Evolutionary conservation across 2,888 invertebrate species (phyloP).

Genomic region (Drosophila tanythrix): DNA sequence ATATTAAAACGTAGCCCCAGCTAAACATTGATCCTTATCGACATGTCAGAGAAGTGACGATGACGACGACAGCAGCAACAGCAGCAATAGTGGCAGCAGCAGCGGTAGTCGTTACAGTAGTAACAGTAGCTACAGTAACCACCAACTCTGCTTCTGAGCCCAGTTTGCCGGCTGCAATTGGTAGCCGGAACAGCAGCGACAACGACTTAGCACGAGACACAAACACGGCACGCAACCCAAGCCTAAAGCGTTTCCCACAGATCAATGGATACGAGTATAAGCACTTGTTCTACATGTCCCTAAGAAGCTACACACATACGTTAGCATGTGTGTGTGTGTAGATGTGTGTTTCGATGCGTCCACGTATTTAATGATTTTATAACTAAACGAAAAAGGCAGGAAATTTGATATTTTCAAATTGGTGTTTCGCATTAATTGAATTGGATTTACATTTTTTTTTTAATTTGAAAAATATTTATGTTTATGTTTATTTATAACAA

Average conservation of each 20-base stretch:
- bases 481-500: not conserved
- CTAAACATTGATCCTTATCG: constrained; percentile 83
- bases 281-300: constrained; percentile 1
- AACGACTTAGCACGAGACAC: constrained; percentile 71
- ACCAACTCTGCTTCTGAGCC: not conserved
- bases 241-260: constrained; percentile 18
- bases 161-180: constrained; percentile 53
- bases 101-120: not conserved
- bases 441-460: not conserved
- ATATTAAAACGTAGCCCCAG: constrained; percentile 73
- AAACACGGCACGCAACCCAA: constrained; percentile 47
- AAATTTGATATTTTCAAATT: not conserved
- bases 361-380: not conserved
- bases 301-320: not conserved
- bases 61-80: constrained; percentile 9
- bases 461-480: not conserved
- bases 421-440: not conserved
- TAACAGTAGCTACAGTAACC: constrained; percentile 25
- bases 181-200: constrained; percentile 69
- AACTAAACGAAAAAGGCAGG: not conserved
- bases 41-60: constrained; percentile 61
- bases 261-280: constrained; percentile 35
- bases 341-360: not conserved
- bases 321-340: not conserved
- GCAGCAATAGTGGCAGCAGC: constrained; percentile 23